Evolutionary conservation across 2,797 vertebrate species (phyloP), one percentile per base, ranked within the genome.

Genomic region (Trichosurus vulpecula): DNA sequence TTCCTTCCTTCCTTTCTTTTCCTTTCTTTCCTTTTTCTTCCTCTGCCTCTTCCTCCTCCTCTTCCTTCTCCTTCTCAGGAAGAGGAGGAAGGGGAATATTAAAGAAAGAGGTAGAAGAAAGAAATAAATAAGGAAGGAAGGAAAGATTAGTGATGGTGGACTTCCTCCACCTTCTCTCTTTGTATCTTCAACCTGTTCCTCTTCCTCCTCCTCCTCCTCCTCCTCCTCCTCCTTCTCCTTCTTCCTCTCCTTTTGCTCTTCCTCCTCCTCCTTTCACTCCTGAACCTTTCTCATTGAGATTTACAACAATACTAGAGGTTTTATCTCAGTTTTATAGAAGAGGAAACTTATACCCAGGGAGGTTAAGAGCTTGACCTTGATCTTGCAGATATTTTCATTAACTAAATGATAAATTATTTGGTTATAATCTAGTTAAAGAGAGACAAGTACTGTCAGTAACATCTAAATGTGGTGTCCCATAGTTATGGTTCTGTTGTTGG

Each of bases 311-410:
- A n/a, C 4, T 55, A 95, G 14, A 47, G 31, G 1, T 52, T 53
- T 14, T 90, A 89, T 57, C 51, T 90, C 56, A 8, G 54, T 89
- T 95, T 96, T 22, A 1, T 93, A 55, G n/a, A 41, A 92, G 89
- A 89, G 51, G 54, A 95, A 93, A 52, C 41, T 25, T 94, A 74
- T 91, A 93, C 51, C 58, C 57, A 91, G 54, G 94, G 55, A 93
- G 0, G 0, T 12, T 6, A 12, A 30, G 29, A 41, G 74, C 35
- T n/a, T 61, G 11, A 3, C 35, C n/a, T 16, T 27, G 13, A 19
- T 94, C 61, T 74, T 58, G 11, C 4, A 41, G n/a, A 16, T 41
- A 81, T 81, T 47, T 25, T 81, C 66, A 81, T 29, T 74, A 81
- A 91, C 55, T 61, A 74, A 54, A 52, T 51, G 92, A 52, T 91